A percentile compares a stretch with the other conserved stretches of the same genome.
Conservation (phyloP, 2,888 invertebrate genomes). For the Melinaea marsaeus region DNA sequence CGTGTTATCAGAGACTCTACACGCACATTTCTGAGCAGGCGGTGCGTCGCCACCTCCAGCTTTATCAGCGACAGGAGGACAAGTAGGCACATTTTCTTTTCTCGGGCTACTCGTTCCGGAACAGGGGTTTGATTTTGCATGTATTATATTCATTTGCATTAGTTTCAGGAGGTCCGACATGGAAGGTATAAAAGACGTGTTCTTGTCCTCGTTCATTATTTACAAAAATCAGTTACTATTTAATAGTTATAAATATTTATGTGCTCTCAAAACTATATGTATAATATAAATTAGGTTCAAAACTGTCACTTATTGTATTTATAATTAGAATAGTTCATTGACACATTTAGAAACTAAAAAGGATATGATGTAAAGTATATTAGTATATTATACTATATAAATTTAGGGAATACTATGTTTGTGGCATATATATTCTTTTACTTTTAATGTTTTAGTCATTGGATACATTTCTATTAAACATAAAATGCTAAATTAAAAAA, state of each 20-base stretch:
- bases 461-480: too few relatives aligned
- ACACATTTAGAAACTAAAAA: too few relatives aligned
- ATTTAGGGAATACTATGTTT: too few relatives aligned
- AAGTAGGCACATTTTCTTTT: slow-evolving; percentile 27
- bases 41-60: slow-evolving; percentile 44
- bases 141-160: slow-evolving; percentile 53
- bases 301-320: slow-evolving; percentile 7
- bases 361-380: too few relatives aligned
- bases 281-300: not conserved
- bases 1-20: slow-evolving; percentile 40
- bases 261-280: slow-evolving; percentile 11
- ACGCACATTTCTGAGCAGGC: slow-evolving; percentile 38
- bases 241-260: not conserved
- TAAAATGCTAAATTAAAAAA: too few relatives aligned
- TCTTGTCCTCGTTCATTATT: slow-evolving; percentile 34
- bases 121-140: slow-evolving; percentile 53
- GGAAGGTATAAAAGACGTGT: slow-evolving; percentile 40
- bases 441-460: too few relatives aligned
- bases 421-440: too few relatives aligned
- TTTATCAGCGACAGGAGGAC: slow-evolving; percentile 29
- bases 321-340: too few relatives aligned
- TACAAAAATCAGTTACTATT: slow-evolving; percentile 12
- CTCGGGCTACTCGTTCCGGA: slow-evolving; percentile 43
- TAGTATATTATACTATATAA: too few relatives aligned
- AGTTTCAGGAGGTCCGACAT: slow-evolving; percentile 53